Percentiles rank a stretch among this genome's conserved stretches.
Conservation (phyloP, 1,140 invertebrate species). For the Ericerus pela region DNA sequence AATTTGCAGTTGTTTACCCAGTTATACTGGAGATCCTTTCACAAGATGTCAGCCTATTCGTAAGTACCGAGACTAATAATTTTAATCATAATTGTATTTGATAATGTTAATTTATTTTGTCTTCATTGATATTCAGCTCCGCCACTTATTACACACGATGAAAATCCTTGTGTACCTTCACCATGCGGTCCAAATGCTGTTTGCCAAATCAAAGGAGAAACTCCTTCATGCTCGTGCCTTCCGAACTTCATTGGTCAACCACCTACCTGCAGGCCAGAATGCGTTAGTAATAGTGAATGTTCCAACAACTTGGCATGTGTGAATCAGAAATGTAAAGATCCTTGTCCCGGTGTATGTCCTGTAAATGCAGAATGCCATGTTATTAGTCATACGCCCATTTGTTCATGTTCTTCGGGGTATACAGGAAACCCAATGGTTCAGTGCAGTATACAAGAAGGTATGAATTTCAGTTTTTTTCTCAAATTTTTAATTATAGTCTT, state of each 20-base stretch:
- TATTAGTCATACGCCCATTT: slow-evolving; percentile 34
- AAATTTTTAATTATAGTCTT: neutral
- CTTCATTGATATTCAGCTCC: slow-evolving; percentile 3
- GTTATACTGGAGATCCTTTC: slow-evolving; percentile 46
- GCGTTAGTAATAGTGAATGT: slow-evolving; percentile 52
- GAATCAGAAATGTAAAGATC: slow-evolving; percentile 36
- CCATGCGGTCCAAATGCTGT: slow-evolving; percentile 45
- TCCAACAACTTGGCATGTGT: slow-evolving; percentile 35
- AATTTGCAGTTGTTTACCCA: slow-evolving; percentile 42
- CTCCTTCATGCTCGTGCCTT: slow-evolving; percentile 34
- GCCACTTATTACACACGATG: slow-evolving; percentile 22
- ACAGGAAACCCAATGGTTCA: slow-evolving; percentile 36
- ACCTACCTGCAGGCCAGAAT: slow-evolving; percentile 54
- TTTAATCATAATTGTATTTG: slow-evolving; percentile 1
- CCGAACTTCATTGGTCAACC: slow-evolving; percentile 50
- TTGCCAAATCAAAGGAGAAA: slow-evolving; percentile 31
- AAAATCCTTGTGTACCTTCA: slow-evolving; percentile 47
- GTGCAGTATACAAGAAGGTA: slow-evolving; percentile 27
- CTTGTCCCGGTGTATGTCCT: slow-evolving; percentile 39
- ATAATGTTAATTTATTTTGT: neutral
- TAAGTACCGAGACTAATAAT: slow-evolving; percentile 27
- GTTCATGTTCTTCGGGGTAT: slow-evolving; percentile 34
- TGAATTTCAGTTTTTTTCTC: too few relatives aligned
- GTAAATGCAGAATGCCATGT: slow-evolving; percentile 38
- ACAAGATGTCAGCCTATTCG: slow-evolving; percentile 33